Conservation (phyloP, 2,113 vertebrate species). For the Lota lota region DNA sequence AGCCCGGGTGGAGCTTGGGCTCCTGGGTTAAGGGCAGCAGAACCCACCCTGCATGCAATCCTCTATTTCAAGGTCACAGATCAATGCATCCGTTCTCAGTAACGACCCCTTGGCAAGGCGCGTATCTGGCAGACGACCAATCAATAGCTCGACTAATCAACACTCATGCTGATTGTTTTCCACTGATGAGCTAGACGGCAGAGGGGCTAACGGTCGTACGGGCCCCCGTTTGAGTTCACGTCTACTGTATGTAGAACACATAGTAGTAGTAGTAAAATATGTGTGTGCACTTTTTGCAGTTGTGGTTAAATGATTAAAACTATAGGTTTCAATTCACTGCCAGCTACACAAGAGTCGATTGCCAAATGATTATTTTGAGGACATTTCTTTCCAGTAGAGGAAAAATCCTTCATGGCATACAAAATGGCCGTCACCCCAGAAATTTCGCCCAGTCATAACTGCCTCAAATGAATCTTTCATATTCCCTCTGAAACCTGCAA, state of each 20-base stretch:
- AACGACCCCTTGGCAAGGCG: conserved; percentile 54
- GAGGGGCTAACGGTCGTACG: conserved; percentile 33
- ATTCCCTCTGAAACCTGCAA: conserved; percentile 33
- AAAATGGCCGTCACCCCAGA: neutral
- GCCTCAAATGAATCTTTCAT: conserved; percentile 37
- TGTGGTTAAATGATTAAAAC: conserved; percentile 8
- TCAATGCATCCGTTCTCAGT: conserved; percentile 45
- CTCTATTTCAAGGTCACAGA: conserved; percentile 66
- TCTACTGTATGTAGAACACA: neutral
- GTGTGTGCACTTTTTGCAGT: too few relatives aligned
- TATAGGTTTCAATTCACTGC: conserved; percentile 43
- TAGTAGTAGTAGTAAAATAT: too few relatives aligned
- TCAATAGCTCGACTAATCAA: conserved; percentile 75
- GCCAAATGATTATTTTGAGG: conserved; percentile 27
- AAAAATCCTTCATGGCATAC: conserved; percentile 30
- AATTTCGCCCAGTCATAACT: conserved; percentile 19
- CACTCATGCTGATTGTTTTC: conserved; percentile 68
- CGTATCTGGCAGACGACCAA: conserved; percentile 66
- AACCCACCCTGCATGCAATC: conserved; percentile 1
- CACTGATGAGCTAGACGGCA: conserved; percentile 51
- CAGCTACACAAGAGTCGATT: conserved; percentile 18
- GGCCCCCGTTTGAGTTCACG: neutral
- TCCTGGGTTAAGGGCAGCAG: neutral
- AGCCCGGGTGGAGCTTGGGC: neutral
- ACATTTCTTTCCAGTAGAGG: neutral